Evolutionary conservation across 37 sponge, comb jelly and placozoan genomes (phyloP).

Genomic region (Hexactinellida sp.): DNA sequence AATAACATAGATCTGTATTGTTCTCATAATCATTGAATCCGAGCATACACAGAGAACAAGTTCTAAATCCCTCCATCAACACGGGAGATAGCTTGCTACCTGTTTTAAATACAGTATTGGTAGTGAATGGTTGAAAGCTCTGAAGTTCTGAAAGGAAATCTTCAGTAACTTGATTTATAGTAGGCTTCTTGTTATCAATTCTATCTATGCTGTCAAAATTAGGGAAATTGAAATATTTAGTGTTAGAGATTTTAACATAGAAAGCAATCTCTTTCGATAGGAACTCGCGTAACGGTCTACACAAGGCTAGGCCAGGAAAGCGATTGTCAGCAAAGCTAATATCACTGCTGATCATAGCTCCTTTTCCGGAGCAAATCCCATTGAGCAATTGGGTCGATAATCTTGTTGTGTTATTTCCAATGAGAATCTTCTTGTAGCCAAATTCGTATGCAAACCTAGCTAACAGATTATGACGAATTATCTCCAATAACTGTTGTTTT

Average conservation of each 20-base stretch:
- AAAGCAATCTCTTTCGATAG: slow-evolving; percentile 12
- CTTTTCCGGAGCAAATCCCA: slow-evolving; percentile 6
- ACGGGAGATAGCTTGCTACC: slow-evolving; percentile 20
- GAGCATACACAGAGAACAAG: neutral
- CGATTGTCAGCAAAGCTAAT: neutral
- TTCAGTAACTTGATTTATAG: slow-evolving; percentile 11
- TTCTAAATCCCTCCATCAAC: neutral
- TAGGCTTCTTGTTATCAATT: neutral
- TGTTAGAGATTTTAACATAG: neutral
- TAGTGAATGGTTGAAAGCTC: slow-evolving; percentile 5
- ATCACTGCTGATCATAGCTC: neutral
- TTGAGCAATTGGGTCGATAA: neutral
- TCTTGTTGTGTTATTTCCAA: slow-evolving; percentile 13
- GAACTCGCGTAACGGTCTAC: slow-evolving; percentile 17
- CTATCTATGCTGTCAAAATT: neutral
- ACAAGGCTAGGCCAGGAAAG: neutral
- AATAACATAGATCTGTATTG: neutral
- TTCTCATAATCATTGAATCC: neutral
- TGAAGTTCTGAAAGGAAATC: slow-evolving; percentile 19
- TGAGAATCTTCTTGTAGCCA: neutral
- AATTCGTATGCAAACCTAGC: slow-evolving; percentile 7
- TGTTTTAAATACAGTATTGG: slow-evolving; percentile 18
- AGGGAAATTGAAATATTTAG: neutral
- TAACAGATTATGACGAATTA: neutral
- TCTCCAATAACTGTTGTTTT: neutral